These are phyloP conservation scores for Drosophila formosana DNA, from an alignment of 2,888 invertebrate genomes.

Conservation along the genomic window DNA sequence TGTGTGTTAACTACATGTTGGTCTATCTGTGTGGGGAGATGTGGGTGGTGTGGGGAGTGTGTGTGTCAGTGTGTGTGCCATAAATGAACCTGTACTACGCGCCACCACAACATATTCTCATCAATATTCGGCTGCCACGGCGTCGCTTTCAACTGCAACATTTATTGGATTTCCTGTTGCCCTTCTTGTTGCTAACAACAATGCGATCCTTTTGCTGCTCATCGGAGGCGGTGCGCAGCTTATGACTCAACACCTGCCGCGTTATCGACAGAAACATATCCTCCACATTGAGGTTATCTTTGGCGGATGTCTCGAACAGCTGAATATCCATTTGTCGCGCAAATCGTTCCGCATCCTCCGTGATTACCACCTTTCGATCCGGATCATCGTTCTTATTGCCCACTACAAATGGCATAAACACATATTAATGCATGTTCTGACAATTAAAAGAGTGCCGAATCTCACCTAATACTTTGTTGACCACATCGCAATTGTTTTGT, in stretches of 20 bases:
- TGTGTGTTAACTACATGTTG: slow-evolving; percentile 39
- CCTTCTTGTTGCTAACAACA: slow-evolving; percentile 78
- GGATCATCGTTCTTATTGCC: slow-evolving; percentile 99
- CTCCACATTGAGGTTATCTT: slow-evolving; percentile 99
- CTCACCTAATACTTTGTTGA: slow-evolving; percentile 97
- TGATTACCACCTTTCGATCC: slow-evolving; percentile 97
- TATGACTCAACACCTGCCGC: slow-evolving; percentile 85
- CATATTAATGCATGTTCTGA: too few relatives aligned
- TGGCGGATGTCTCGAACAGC: slow-evolving; percentile 99
- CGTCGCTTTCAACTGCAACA: slow-evolving; percentile 84
- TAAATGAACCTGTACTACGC: slow-evolving; percentile 66
- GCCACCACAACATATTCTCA: slow-evolving; percentile 46
- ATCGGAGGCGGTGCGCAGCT: slow-evolving; percentile 84
- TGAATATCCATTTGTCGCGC: slow-evolving; percentile 99
- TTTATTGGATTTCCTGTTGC: slow-evolving; percentile 83
- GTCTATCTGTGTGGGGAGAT: slow-evolving; percentile 29
- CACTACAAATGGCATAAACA: slow-evolving; percentile 86
- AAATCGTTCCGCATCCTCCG: slow-evolving; percentile 98
- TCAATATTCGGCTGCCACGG: slow-evolving; percentile 24
- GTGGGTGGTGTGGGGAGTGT: slow-evolving; percentile 13
- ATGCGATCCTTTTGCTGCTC: slow-evolving; percentile 84
- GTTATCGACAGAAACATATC: slow-evolving; percentile 94
- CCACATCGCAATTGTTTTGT: slow-evolving; percentile 99
- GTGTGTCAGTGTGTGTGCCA: slow-evolving; percentile 41
- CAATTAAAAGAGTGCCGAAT: too few relatives aligned